A percentile compares a stretch with the other conserved stretches of the same genome.
These are phyloP conservation scores for Gallinago jamesoni DNA, from an alignment of 2,113 vertebrate species.

Conservation along the genomic window DNA sequence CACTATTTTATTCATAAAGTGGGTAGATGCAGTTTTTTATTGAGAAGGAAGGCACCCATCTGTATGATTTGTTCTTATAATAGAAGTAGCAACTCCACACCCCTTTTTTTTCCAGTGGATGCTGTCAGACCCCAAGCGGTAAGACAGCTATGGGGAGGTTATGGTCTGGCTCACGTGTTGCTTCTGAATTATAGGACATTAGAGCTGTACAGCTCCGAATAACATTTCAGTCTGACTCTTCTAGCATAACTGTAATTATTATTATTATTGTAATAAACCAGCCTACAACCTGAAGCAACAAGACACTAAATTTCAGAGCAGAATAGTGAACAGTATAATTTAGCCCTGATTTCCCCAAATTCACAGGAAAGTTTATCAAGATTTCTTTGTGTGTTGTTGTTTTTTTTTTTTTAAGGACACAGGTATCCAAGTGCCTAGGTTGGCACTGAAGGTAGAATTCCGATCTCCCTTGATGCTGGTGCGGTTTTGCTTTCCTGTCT, in stretches of 20 bases:
- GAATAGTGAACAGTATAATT: not conserved
- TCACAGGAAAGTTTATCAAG: not conserved
- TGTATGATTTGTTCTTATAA: not conserved
- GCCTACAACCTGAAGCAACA: not conserved
- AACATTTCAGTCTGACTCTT: not conserved
- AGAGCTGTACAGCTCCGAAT: not conserved
- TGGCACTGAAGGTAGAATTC: constrained; percentile 5
- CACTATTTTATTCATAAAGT: constrained; percentile 13
- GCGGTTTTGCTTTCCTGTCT: constrained; percentile 46
- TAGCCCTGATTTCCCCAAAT: not conserved
- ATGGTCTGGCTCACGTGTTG: not conserved
- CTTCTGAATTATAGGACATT: not conserved
- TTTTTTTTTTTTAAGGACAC: not conserved
- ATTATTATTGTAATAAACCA: not conserved
- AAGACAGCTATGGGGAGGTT: constrained; percentile 14
- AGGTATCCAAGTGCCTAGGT: constrained; percentile 6
- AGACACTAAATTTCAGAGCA: not conserved
- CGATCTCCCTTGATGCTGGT: not conserved
- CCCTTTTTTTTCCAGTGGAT: not conserved
- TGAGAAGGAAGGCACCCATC: constrained; percentile 26
- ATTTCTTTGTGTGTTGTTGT: not conserved
- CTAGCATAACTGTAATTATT: not conserved
- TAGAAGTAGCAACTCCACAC: not conserved
- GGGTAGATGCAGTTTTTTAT: constrained; percentile 23
- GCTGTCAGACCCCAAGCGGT: not conserved